Conservation (phyloP, 64 coral and sea anemone genomes). For the Anthopleura sola region DNA sequence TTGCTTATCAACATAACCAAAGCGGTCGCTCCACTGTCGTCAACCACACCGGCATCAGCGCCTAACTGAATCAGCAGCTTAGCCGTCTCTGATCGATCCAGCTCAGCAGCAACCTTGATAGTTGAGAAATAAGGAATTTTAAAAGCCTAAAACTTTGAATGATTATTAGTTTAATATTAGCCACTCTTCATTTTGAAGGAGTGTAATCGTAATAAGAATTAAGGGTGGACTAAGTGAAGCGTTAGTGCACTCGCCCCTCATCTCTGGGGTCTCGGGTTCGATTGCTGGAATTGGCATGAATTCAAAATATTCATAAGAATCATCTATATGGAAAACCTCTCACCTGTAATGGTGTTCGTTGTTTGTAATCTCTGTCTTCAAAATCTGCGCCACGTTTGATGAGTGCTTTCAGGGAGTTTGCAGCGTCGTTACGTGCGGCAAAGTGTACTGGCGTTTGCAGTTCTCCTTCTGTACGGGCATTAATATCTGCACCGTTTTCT, state of each 20-base stretch:
- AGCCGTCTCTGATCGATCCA: constrained; percentile 88
- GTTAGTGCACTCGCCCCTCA: too few species aligned
- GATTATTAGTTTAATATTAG: too few species aligned
- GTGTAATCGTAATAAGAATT: too few species aligned
- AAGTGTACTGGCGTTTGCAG: constrained; percentile 88
- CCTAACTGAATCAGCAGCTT: constrained; percentile 52
- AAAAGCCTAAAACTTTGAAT: too few species aligned
- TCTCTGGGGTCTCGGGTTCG: too few species aligned
- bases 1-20: constrained; percentile 84
- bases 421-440: constrained; percentile 86
- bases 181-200: too few species aligned
- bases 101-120: constrained; percentile 79
- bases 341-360: constrained; percentile 85
- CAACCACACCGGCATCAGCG: constrained; percentile 71
- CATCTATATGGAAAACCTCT: not conserved
- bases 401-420: constrained; percentile 77
- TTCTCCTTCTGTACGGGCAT: constrained; percentile 73
- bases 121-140: not conserved
- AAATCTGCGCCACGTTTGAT: constrained; percentile 79
- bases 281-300: too few species aligned
- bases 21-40: constrained; percentile 78
- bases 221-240: too few species aligned
- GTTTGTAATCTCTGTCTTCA: constrained; percentile 74
- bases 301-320: too few species aligned
- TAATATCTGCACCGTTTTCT: constrained; percentile 73